A percentile compares a stretch with the other conserved stretches of the same genome.
Conservation (phyloP, 2,888 invertebrate genomes). For the Synanthedon andrenaeformis region DNA sequence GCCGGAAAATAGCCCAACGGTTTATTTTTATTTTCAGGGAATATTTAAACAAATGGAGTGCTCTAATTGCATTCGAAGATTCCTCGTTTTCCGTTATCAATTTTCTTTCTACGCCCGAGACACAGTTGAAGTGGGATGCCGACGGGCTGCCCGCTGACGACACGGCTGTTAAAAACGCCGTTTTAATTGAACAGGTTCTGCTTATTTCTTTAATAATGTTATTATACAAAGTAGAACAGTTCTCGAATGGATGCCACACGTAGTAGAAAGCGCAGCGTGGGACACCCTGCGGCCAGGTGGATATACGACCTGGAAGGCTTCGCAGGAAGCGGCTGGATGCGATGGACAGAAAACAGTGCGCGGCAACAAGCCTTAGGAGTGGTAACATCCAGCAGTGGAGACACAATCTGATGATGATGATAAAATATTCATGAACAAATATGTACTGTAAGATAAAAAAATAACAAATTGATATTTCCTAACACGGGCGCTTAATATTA, state of each 20-base stretch:
- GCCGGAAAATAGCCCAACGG: too few relatives aligned
- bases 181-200: slow-evolving; percentile 78
- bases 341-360: too few relatives aligned
- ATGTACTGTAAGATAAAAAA: background rate
- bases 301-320: too few relatives aligned
- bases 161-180: slow-evolving; percentile 84
- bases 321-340: too few relatives aligned
- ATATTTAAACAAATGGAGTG: slow-evolving; percentile 59
- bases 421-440: background rate
- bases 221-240: background rate
- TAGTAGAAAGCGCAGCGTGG: too few relatives aligned
- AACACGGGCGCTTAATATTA: too few relatives aligned
- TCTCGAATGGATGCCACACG: background rate
- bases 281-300: too few relatives aligned
- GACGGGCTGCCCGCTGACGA: slow-evolving; percentile 86
- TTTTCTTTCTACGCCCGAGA: slow-evolving; percentile 57
- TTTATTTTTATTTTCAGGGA: slow-evolving; percentile 26
- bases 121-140: slow-evolving; percentile 86
- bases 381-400: too few relatives aligned
- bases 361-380: too few relatives aligned
- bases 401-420: too few relatives aligned
- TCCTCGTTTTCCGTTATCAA: slow-evolving; percentile 47
- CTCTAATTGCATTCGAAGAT: slow-evolving; percentile 49
- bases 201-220: background rate
- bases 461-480: background rate